phyloP scores from a whole-genome alignment of 64 coral and sea anemone species.

The Trachythela sp. region DNA sequence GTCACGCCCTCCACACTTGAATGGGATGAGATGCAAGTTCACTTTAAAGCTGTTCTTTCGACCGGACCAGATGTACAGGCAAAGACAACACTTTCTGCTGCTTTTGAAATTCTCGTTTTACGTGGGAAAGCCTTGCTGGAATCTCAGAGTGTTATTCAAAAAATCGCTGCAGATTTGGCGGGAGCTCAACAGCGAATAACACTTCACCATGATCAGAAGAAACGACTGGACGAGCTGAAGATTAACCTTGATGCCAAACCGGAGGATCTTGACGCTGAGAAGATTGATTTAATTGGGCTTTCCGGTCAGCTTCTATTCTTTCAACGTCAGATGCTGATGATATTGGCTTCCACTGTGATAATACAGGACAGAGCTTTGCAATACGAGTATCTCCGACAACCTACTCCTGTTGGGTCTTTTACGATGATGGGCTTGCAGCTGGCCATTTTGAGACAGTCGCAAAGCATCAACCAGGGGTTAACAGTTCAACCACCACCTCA shows the following conservation, averaged over 20 bases:
- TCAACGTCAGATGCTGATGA: slow-evolving; percentile 32
- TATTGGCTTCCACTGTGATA: slow-evolving; percentile 2
- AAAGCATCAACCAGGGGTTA: slow-evolving; percentile 31
- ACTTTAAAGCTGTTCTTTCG: neutral
- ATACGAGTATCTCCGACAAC: slow-evolving; percentile 30
- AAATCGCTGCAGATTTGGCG: slow-evolving; percentile 27
- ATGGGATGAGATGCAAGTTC: slow-evolving; percentile 33
- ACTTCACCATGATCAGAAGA: slow-evolving; percentile 17
- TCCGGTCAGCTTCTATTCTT: slow-evolving; percentile 32
- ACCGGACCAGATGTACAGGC: neutral
- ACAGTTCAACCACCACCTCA: slow-evolving; percentile 3
- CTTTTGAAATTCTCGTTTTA: slow-evolving; percentile 22
- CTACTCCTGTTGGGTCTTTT: slow-evolving; percentile 18
- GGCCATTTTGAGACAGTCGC: slow-evolving; percentile 10
- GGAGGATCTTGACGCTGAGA: neutral
- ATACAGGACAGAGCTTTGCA: slow-evolving; percentile 36
- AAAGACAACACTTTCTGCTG: slow-evolving; percentile 13
- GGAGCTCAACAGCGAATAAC: slow-evolving; percentile 5
- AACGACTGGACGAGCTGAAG: slow-evolving; percentile 20
- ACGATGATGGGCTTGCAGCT: slow-evolving; percentile 14
- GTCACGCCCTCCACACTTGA: neutral
- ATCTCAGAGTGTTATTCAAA: neutral
- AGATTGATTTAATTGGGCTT: slow-evolving; percentile 31
- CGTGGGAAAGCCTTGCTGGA: slow-evolving; percentile 21
- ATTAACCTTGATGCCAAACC: neutral